Evolutionary conservation across 2,113 vertebrate species (phyloP), one percentile per base, ranked within the genome.

Genomic region (Murina feae): DNA sequence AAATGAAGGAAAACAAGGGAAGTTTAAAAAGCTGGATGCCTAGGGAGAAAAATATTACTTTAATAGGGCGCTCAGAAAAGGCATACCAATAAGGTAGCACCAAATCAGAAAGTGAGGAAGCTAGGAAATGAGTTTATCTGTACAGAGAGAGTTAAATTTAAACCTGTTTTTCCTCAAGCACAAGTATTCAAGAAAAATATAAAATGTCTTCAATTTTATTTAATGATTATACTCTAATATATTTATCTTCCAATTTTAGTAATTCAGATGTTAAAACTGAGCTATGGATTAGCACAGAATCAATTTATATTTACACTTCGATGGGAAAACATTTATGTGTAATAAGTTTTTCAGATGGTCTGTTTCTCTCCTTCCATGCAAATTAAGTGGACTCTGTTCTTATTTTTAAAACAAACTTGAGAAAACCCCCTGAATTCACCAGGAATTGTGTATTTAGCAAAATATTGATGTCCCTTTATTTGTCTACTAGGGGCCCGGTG

Each of bases 1-100:
- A 92, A 86, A 86, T 86, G 9, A 92, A 95, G 37, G 65, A 92
- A 75, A 93, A 92, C 42, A 92, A 88, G 85, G 49, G 7, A 86
- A 6, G 21, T 69, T 76, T 89, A 82, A 20, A 30, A 21, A 18
- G 44, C 69, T 17, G 53, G 44, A 60, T 44, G 47, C 65, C 23
- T 18, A n/a, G 37, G 8, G 11, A 94, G 37, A 96, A 11, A 17
- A 18, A 66, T 47, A 78, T 65, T 66, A 86, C 17, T 85, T 92
- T 72, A 90, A 65, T 60, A 81, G 17, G 30, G 60, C 42, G 11
- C 30, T 68, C 8, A 49, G 66, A 20, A 95, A 92, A 78, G 12
- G 17, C 53, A 82, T 75, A 32, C 5, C 91, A 47, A 72, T 86
- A 90, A 91, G 32, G 21, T 7, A 71, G 63, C 30, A 93, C 65